These are phyloP conservation scores for Poecilia gillii DNA, from an alignment of 2,797 vertebrate genomes.

Conservation along the genomic window DNA sequence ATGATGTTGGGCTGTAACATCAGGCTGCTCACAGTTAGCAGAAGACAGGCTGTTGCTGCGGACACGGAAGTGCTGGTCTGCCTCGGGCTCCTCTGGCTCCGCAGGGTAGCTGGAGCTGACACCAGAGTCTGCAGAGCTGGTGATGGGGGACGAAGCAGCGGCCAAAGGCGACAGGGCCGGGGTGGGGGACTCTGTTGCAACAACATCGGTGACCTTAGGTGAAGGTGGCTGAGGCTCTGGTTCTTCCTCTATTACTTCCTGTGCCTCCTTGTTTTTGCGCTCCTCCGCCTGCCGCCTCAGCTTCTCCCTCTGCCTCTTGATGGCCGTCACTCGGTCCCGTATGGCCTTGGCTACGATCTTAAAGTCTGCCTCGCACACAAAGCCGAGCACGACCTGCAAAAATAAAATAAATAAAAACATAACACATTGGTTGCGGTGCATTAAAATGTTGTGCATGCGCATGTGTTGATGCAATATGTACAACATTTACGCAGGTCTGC, in stretches of 20 bases:
- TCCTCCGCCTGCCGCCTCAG: constrained; percentile 81
- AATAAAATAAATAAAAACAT: not conserved
- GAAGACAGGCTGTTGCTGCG: constrained; percentile 73
- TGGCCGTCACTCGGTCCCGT: constrained; percentile 88
- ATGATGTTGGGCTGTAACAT: not conserved
- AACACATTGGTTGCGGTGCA: constrained; percentile 39
- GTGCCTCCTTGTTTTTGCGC: constrained; percentile 70
- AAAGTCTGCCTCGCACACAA: constrained; percentile 93
- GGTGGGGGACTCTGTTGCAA: constrained; percentile 34
- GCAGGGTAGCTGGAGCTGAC: constrained; percentile 81
- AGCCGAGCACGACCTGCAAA: constrained; percentile 91
- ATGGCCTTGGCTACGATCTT: constrained; percentile 95
- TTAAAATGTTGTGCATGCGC: constrained; percentile 6
- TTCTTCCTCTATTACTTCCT: constrained; percentile 81
- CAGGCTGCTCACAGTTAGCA: constrained; percentile 70
- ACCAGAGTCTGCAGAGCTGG: constrained; percentile 82
- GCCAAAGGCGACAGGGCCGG: constrained; percentile 24
- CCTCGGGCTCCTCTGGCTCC: constrained; percentile 93
- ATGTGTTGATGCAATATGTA: constrained; percentile 17
- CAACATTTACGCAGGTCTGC: constrained; percentile 14
- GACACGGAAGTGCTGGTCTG: constrained; percentile 90
- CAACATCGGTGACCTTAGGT: constrained; percentile 47
- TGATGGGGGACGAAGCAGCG: constrained; percentile 62
- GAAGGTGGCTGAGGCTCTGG: constrained; percentile 65
- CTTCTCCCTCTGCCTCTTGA: constrained; percentile 93